Evolutionary conservation across 2,888 invertebrate species (phyloP).

Genomic region (Taphrorychus bicolor): DNA sequence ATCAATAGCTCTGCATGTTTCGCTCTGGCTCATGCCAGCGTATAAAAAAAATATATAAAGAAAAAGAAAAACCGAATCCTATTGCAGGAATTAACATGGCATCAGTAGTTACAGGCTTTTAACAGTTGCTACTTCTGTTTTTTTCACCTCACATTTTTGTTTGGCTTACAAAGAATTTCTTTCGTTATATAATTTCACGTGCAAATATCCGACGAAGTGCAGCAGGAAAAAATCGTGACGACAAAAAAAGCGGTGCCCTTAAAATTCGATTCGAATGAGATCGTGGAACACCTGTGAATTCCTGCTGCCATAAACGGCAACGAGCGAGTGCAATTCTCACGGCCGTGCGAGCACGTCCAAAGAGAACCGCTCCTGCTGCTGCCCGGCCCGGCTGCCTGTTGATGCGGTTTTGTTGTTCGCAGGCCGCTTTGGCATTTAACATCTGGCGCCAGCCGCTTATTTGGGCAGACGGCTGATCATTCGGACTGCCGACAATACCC

Average conservation of each 20-base stretch:
- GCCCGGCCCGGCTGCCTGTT: background rate
- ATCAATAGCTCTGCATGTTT: too few relatives aligned
- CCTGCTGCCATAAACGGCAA: slow-evolving; percentile 27
- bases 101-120: too few relatives aligned
- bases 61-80: too few relatives aligned
- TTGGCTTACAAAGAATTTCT: too few relatives aligned
- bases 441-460: slow-evolving; percentile 30
- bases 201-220: background rate
- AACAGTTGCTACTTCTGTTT: too few relatives aligned
- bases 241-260: slow-evolving; percentile 6
- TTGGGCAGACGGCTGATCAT: slow-evolving; percentile 21
- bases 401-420: slow-evolving; percentile 3
- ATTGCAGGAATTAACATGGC: too few relatives aligned
- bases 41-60: too few relatives aligned
- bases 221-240: background rate
- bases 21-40: too few relatives aligned
- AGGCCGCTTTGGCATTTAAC: slow-evolving; percentile 15
- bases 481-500: slow-evolving; percentile 9
- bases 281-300: slow-evolving; percentile 38
- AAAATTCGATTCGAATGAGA: slow-evolving; percentile 18
- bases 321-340: slow-evolving; percentile 28
- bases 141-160: too few relatives aligned
- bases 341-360: slow-evolving; percentile 18
- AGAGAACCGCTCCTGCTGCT: slow-evolving; percentile 9
- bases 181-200: background rate